phyloP scores from a whole-genome alignment of 1,140 invertebrate genomes.

The Lutraria rhynchaena region DNA sequence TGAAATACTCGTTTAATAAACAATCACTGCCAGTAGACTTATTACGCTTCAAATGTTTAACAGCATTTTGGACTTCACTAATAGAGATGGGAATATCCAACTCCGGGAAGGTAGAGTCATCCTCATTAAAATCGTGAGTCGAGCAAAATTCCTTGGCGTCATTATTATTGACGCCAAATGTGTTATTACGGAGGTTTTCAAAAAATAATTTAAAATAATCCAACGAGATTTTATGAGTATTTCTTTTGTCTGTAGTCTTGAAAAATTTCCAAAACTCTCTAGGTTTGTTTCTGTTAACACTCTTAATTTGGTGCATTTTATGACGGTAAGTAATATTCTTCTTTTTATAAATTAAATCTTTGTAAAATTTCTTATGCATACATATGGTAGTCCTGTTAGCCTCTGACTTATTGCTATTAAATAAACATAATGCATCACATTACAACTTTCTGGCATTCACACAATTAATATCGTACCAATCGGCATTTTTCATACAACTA shows the following conservation, averaged over 20 bases:
- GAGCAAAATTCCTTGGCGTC: slow-evolving; percentile 6
- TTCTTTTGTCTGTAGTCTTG: not conserved
- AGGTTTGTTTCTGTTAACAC: too few relatives aligned
- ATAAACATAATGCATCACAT: not conserved
- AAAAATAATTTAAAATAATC: not conserved
- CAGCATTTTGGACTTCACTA: slow-evolving; percentile 2
- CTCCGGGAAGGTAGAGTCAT: not conserved
- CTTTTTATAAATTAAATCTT: too few relatives aligned
- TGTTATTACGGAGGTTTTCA: not conserved
- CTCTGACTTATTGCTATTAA: slow-evolving; percentile 14
- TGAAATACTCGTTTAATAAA: slow-evolving; percentile 59
- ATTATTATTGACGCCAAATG: not conserved
- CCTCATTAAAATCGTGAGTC: not conserved
- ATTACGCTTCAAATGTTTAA: not conserved
- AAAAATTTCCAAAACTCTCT: slow-evolving; percentile 18
- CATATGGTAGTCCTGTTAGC: not conserved
- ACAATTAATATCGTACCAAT: slow-evolving; percentile 44
- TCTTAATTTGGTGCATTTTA: not conserved
- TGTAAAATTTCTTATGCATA: too few relatives aligned
- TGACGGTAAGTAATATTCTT: not conserved
- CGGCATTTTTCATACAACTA: too few relatives aligned
- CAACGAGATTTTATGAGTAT: too few relatives aligned
- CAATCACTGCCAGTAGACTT: slow-evolving; percentile 13
- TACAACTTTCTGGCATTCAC: not conserved
- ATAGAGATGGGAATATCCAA: slow-evolving; percentile 4